Conservation (phyloP, 2,888 invertebrate genomes). For the Morpho deidamia region DNA sequence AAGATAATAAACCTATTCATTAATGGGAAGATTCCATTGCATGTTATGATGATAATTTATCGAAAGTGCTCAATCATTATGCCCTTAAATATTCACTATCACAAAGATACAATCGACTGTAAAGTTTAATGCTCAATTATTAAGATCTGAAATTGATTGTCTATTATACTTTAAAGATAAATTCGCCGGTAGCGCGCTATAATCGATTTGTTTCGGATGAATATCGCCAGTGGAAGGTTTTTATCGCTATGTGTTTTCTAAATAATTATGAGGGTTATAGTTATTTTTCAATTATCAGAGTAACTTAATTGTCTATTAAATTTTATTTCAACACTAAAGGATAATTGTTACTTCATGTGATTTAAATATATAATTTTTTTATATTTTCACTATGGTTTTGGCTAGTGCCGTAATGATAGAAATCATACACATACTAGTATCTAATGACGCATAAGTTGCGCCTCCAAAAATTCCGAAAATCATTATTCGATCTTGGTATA, state of each 20-base stretch:
- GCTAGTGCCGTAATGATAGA: too few species aligned
- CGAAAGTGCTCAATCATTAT: constrained; percentile 36
- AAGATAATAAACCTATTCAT: constrained; percentile 16
- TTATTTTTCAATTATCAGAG: constrained; percentile 1
- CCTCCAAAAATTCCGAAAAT: too few species aligned
- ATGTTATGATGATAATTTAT: constrained; percentile 28
- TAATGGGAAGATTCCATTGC: constrained; percentile 36
- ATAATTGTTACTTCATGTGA: too few species aligned
- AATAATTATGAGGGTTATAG: constrained; percentile 13
- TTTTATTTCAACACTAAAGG: too few species aligned
- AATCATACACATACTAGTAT: too few species aligned
- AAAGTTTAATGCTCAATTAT: neutral
- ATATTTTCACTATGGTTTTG: too few species aligned
- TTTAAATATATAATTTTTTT: too few species aligned
- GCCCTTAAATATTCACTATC: constrained; percentile 34
- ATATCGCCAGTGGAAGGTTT: constrained; percentile 19
- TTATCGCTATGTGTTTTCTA: constrained; percentile 18
- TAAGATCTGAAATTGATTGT: constrained; percentile 9
- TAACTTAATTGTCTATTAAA: neutral
- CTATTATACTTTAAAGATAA: constrained; percentile 9
- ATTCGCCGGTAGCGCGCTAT: constrained; percentile 47
- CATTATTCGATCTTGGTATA: too few species aligned
- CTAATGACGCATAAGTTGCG: too few species aligned
- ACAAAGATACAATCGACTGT: constrained; percentile 22
- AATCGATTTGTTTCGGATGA: constrained; percentile 53